phyloP scores from a whole-genome alignment of 2,113 vertebrate species.

The Dasyprocta punctata region DNA sequence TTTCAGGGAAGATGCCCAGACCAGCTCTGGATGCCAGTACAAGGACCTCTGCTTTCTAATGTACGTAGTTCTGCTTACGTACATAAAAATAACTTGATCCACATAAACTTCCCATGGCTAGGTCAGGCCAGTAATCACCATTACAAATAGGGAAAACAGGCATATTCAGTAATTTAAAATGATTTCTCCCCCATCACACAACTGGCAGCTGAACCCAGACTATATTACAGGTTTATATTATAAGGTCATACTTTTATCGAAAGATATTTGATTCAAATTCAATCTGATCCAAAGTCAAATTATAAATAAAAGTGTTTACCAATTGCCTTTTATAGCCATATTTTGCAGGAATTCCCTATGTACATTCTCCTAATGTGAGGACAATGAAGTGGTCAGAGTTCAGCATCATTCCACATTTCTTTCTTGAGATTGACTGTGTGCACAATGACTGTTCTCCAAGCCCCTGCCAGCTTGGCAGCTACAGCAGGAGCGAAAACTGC shows the following conservation, averaged over 20 bases:
- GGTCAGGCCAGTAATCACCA: constrained; percentile 17
- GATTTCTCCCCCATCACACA: constrained; percentile 30
- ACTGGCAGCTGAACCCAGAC: constrained; percentile 29
- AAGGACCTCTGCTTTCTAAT: neutral
- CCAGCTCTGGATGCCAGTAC: neutral
- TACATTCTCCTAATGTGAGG: neutral
- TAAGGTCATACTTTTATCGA: neutral
- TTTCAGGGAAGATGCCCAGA: neutral
- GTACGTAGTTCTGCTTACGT: neutral
- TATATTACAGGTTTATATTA: neutral
- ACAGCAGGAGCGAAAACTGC: constrained; percentile 64
- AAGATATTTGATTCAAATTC: constrained; percentile 38
- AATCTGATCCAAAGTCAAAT: constrained; percentile 13
- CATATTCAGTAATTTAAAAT: constrained; percentile 39
- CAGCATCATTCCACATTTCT: neutral
- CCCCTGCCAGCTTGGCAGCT: constrained; percentile 66
- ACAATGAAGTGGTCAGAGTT: constrained; percentile 44
- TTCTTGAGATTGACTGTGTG: neutral
- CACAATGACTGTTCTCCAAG: neutral
- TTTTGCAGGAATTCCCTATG: neutral
- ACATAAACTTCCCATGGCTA: neutral
- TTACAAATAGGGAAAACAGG: neutral
- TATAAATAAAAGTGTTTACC: constrained; percentile 14
- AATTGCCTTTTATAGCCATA: neutral
- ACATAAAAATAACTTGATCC: constrained; percentile 38